These are phyloP conservation scores for Maniola jurtina DNA, from an alignment of 1,140 invertebrate genomes.

Conservation along the genomic window DNA sequence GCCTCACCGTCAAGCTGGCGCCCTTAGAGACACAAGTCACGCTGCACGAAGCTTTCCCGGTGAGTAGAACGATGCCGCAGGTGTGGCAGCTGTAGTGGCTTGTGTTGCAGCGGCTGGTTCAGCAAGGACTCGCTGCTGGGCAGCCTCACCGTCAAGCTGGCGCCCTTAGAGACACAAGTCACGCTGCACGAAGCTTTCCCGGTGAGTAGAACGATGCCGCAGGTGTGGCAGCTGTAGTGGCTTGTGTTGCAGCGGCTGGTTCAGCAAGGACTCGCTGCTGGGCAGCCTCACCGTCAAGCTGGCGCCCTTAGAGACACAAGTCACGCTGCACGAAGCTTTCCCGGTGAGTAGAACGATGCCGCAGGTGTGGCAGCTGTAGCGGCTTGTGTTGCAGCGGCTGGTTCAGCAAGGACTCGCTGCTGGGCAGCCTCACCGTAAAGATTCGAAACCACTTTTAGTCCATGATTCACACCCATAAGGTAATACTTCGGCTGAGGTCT, in stretches of 20 bases:
- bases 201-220: no score
- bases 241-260: conserved; percentile 91
- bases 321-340: conserved; percentile 93
- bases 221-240: no score
- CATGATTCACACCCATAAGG: no score
- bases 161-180: conserved; percentile 91
- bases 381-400: conserved; percentile 90
- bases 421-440: conserved; percentile 92
- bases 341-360: no score
- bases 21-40: conserved; percentile 91
- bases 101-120: conserved; percentile 93
- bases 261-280: conserved; percentile 90
- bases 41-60: conserved; percentile 94
- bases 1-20: conserved; percentile 89
- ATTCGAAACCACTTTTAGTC: no score
- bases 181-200: conserved; percentile 94
- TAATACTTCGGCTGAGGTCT: no score
- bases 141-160: conserved; percentile 90
- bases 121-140: conserved; percentile 91
- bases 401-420: conserved; percentile 89
- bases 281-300: conserved; percentile 93
- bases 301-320: conserved; percentile 90
- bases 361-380: no score
- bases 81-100: conserved; percentile 51
- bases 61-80: no score